Evolutionary conservation across 2,888 invertebrate species (phyloP).

Genomic region (Euphydryas editha): DNA sequence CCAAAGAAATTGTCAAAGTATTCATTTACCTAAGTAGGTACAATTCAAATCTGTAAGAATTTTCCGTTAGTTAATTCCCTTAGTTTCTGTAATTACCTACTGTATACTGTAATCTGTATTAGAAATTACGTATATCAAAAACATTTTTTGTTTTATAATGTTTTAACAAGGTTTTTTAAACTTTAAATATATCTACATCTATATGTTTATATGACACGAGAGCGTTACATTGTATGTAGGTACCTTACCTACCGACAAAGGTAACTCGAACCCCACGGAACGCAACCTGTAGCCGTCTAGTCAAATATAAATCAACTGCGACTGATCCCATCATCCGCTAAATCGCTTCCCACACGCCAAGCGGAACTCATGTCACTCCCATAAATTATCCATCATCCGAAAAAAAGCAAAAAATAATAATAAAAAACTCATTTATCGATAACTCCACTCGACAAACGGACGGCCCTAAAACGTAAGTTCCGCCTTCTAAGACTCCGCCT

Average conservation of each 20-base stretch:
- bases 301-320: conserved; percentile 42
- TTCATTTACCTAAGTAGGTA: no score
- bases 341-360: conserved; percentile 53
- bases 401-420: conserved; percentile 60
- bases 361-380: conserved; percentile 69
- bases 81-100: no score
- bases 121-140: no score
- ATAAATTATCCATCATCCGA: conserved; percentile 69
- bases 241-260: conserved; percentile 17
- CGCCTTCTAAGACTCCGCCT: conserved; percentile 68
- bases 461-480: conserved; percentile 65
- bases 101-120: no score
- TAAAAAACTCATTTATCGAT: conserved; percentile 75
- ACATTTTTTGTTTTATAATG: no score
- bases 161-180: not conserved
- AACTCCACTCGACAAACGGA: conserved; percentile 56
- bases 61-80: no score
- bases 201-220: conserved; percentile 14
- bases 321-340: conserved; percentile 57
- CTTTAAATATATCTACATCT: conserved; percentile 3
- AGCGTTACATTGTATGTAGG: conserved; percentile 1
- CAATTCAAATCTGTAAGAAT: no score
- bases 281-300: conserved; percentile 35
- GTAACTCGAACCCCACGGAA: conserved; percentile 28
- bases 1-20: no score